Conservation (phyloP, 2,888 invertebrate genomes). For the Copidosoma aretas region DNA sequence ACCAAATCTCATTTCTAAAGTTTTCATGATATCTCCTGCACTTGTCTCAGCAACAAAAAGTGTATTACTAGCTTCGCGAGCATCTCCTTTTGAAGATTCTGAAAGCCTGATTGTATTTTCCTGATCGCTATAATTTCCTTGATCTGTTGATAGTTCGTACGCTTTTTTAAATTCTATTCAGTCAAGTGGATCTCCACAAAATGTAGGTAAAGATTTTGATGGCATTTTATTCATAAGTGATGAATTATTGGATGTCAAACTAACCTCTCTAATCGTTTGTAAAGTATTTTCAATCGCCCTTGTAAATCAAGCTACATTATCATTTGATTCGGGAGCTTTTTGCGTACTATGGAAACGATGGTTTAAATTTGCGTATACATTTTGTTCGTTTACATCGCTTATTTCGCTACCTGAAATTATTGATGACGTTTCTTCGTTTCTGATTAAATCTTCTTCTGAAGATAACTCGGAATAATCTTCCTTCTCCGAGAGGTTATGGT, state of each 20-base stretch:
- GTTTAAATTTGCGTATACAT: too few relatives aligned
- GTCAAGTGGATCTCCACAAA: background rate
- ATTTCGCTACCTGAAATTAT: too few relatives aligned
- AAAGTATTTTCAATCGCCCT: too few relatives aligned
- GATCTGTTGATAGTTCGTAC: background rate
- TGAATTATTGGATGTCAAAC: background rate
- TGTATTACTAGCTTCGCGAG: background rate
- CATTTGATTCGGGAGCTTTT: too few relatives aligned
- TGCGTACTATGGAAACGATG: too few relatives aligned
- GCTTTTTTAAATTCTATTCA: background rate
- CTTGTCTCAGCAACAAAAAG: background rate
- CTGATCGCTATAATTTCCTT: background rate
- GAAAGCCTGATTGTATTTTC: background rate
- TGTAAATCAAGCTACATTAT: too few relatives aligned
- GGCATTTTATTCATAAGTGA: background rate
- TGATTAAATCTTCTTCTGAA: too few relatives aligned
- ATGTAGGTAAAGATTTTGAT: background rate
- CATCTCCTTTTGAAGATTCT: background rate
- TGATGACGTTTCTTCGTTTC: too few relatives aligned
- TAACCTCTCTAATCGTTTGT: too few relatives aligned
- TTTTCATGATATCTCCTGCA: background rate
- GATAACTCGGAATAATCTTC: too few relatives aligned
- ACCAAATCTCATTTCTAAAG: conserved; percentile 4
- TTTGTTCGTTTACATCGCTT: too few relatives aligned
- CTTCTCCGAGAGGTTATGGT: too few relatives aligned